Conservation (phyloP, 2,888 invertebrate genomes). For the Agonopterix alstromeriana region DNA sequence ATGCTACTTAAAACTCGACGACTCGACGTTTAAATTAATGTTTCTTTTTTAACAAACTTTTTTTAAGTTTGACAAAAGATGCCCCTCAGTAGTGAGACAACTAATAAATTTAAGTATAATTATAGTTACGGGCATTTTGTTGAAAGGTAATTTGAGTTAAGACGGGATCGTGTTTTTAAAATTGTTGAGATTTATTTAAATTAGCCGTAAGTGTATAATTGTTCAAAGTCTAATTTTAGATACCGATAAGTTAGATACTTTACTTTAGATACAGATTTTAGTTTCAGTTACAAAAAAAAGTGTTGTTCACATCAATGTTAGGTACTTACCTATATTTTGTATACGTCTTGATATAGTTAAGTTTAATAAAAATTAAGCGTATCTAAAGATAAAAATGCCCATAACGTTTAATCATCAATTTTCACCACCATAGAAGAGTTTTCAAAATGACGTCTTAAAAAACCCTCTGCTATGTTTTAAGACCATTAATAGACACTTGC, state of each 20-base stretch:
- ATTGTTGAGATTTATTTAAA: neutral
- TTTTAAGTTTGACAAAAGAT: constrained; percentile 33
- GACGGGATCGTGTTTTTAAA: constrained; percentile 25
- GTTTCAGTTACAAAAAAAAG: too few species aligned
- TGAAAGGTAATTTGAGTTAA: constrained; percentile 65
- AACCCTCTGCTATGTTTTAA: constrained; percentile 18
- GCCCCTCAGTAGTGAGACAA: constrained; percentile 33
- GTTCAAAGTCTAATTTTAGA: too few species aligned
- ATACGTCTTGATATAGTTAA: too few species aligned
- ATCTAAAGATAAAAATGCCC: too few species aligned
- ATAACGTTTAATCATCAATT: too few species aligned
- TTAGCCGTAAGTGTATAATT: too few species aligned
- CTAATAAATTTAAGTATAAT: constrained; percentile 65
- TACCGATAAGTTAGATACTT: too few species aligned
- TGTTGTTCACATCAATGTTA: too few species aligned
- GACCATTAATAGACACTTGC: constrained; percentile 22
- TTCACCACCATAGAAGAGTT: constrained; percentile 11
- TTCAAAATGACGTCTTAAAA: constrained; percentile 24
- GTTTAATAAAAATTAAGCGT: too few species aligned
- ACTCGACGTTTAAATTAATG: constrained; percentile 51
- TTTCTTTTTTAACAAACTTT: constrained; percentile 27
- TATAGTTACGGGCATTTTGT: constrained; percentile 62
- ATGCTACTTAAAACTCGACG: constrained; percentile 47
- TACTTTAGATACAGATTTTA: too few species aligned
- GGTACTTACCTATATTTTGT: too few species aligned